Evolutionary conservation across 2,113 vertebrate genomes (phyloP).

Genomic region (Pluvianellus socialis): DNA sequence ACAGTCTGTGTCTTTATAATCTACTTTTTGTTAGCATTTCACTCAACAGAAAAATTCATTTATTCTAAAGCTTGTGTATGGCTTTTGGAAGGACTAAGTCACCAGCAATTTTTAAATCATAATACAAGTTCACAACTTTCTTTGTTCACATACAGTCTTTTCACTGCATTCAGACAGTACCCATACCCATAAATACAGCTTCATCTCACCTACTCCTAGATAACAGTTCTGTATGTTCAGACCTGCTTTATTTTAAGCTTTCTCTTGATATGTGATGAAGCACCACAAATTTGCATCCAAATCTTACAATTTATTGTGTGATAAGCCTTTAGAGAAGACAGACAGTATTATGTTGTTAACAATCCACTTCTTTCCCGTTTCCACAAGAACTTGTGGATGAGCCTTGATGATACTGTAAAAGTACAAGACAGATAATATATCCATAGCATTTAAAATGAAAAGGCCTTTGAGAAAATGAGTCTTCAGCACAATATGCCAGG

Average conservation of each 20-base stretch:
- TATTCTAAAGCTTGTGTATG: background rate
- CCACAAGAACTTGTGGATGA: background rate
- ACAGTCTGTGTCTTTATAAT: background rate
- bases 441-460: background rate
- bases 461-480: background rate
- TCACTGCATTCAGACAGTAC: background rate
- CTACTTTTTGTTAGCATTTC: background rate
- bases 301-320: background rate
- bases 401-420: background rate
- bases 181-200: background rate
- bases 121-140: background rate
- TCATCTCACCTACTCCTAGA: background rate
- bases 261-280: background rate
- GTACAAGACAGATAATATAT: background rate
- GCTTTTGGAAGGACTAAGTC: background rate
- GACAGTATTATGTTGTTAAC: background rate
- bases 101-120: background rate
- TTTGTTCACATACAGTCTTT: background rate
- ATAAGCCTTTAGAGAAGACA: background rate
- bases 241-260: conserved; percentile 1
- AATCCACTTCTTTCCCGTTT: background rate
- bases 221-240: background rate
- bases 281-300: background rate
- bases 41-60: background rate
- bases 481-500: background rate